These are phyloP conservation scores for Characodon lateralis DNA, from an alignment of 2,797 vertebrate genomes.

Conservation along the genomic window DNA sequence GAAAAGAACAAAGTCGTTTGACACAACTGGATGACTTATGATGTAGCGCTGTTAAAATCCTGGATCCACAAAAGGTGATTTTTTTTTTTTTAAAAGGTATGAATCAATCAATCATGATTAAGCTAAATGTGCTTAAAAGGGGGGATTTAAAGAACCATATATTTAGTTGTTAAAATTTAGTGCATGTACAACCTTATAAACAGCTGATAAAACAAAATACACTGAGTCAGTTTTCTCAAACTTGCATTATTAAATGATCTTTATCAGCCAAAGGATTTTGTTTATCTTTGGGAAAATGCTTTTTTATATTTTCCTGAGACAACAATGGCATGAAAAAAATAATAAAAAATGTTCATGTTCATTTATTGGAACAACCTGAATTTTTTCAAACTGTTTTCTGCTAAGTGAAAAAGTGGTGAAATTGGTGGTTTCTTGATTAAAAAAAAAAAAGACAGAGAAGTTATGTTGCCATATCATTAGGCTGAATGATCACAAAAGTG, in stretches of 20 bases:
- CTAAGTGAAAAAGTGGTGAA: neutral
- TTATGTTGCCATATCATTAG: neutral
- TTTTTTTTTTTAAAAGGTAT: neutral
- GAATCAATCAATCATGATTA: conserved; percentile 1
- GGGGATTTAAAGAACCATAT: neutral
- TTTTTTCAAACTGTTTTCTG: neutral
- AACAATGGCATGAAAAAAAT: neutral
- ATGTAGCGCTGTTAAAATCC: conserved; percentile 12
- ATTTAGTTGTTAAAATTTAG: neutral
- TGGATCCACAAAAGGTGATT: neutral
- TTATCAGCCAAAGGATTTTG: neutral
- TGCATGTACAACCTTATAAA: neutral
- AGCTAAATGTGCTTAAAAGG: neutral
- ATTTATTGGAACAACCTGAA: neutral
- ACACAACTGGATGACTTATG: conserved; percentile 1
- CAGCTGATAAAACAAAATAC: neutral
- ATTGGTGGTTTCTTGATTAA: neutral
- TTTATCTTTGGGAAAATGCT: neutral
- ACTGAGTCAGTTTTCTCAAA: neutral
- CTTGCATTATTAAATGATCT: neutral
- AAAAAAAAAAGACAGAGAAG: neutral
- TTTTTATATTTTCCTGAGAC: neutral
- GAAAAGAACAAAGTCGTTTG: conserved; percentile 3
- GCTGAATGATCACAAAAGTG: neutral
- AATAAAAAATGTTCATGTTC: neutral